Evolutionary conservation across 2,888 invertebrate genomes (phyloP).

Genomic region (Scaptomyza cyrtandrae): DNA sequence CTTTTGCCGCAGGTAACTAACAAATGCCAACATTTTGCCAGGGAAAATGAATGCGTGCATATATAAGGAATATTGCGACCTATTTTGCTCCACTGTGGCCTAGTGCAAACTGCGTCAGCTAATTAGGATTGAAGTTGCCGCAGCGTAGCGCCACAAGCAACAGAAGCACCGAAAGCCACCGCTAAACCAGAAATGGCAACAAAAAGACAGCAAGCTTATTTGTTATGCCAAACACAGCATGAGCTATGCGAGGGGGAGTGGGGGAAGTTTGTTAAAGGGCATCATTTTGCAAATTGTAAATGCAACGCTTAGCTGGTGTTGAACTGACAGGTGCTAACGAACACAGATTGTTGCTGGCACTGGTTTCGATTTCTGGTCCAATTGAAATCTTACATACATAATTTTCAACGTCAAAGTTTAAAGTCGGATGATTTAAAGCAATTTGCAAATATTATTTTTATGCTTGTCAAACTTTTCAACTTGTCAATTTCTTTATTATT

Average conservation of each 20-base stretch:
- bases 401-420: slow-evolving; percentile 7
- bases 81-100: slow-evolving; percentile 42
- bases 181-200: slow-evolving; percentile 32
- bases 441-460: slow-evolving; percentile 30
- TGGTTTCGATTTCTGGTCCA: slow-evolving; percentile 11
- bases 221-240: slow-evolving; percentile 65
- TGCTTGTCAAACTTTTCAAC: slow-evolving; percentile 9
- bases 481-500: slow-evolving; percentile 3
- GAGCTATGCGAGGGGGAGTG: slow-evolving; percentile 21
- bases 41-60: slow-evolving; percentile 40
- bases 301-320: slow-evolving; percentile 33
- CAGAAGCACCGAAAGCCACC: slow-evolving; percentile 25
- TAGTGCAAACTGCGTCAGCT: slow-evolving; percentile 71
- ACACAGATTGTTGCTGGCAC: slow-evolving; percentile 28
- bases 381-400: background rate
- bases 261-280: background rate
- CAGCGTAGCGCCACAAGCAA: slow-evolving; percentile 42
- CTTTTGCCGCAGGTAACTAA: slow-evolving; percentile 30
- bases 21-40: slow-evolving; percentile 29
- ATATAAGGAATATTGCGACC: slow-evolving; percentile 40
- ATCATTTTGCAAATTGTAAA: slow-evolving; percentile 4
- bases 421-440: slow-evolving; percentile 23
- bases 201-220: slow-evolving; percentile 58
- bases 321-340: slow-evolving; percentile 54
- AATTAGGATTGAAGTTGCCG: slow-evolving; percentile 77